These are phyloP conservation scores for Pollenia labialis DNA, from an alignment of 2,888 invertebrate genomes.

Conservation along the genomic window DNA sequence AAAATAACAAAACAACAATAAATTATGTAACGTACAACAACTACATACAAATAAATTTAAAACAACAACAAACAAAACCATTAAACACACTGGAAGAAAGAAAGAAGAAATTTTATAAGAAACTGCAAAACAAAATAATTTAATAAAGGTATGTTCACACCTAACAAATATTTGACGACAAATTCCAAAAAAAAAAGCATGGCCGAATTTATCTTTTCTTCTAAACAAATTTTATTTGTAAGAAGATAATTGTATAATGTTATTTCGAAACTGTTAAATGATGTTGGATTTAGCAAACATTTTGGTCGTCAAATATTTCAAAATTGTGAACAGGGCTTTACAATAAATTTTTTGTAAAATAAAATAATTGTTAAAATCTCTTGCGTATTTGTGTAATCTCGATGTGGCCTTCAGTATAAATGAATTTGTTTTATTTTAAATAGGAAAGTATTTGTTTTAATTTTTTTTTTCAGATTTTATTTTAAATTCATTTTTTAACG, in stretches of 20 bases:
- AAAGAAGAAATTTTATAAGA: conserved; percentile 55
- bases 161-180: too few relatives aligned
- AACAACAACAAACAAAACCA: conserved; percentile 9
- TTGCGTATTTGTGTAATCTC: conserved; percentile 66
- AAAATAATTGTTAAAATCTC: conserved; percentile 46
- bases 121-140: conserved; percentile 36
- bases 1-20: conserved; percentile 44
- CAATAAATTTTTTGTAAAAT: conserved; percentile 48
- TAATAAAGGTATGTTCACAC: neutral
- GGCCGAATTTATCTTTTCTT: too few relatives aligned
- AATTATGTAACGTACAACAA: conserved; percentile 40
- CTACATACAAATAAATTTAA: conserved; percentile 5
- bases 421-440: conserved; percentile 47
- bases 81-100: conserved; percentile 18
- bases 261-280: too few relatives aligned
- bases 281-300: too few relatives aligned
- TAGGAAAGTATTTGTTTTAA: conserved; percentile 25
- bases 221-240: too few relatives aligned
- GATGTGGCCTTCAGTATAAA: conserved; percentile 72
- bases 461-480: conserved; percentile 1
- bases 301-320: too few relatives aligned
- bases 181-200: too few relatives aligned
- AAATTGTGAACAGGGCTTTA: too few relatives aligned
- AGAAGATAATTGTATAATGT: too few relatives aligned
- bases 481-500: conserved; percentile 30